Conservation (phyloP, 2,888 invertebrate genomes). For the Acleris laterana region DNA sequence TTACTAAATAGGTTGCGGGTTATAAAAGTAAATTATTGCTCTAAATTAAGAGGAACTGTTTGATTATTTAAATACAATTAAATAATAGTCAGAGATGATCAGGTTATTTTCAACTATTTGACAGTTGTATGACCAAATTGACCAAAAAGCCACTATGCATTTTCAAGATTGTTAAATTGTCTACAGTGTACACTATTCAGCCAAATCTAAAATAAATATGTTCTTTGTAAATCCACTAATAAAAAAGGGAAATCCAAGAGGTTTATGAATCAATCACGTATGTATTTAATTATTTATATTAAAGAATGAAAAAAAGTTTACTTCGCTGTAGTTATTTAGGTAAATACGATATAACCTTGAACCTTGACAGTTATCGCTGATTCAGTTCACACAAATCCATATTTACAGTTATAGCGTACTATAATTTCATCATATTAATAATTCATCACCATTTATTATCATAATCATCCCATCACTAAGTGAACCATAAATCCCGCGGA, state of each 20-base stretch:
- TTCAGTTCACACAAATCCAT: no score
- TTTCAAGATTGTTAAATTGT: no score
- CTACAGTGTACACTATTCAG: no score
- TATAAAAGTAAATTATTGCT: conserved; percentile 21
- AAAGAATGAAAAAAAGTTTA: no score
- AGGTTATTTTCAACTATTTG: conserved; percentile 37
- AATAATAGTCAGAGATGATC: conserved; percentile 30
- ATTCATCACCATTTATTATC: background rate
- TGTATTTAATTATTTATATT: background rate
- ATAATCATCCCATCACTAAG: conserved; percentile 26
- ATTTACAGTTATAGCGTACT: no score
- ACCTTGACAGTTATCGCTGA: no score
- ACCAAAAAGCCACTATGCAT: no score
- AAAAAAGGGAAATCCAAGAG: background rate
- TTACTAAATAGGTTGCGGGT: conserved; percentile 7
- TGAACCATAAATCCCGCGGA: conserved; percentile 65
- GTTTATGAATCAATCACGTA: background rate
- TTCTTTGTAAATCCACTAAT: background rate
- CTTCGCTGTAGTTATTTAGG: background rate
- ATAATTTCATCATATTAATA: background rate
- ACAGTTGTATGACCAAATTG: conserved; percentile 11
- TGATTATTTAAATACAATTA: conserved; percentile 29
- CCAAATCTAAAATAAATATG: no score
- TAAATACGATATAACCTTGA: background rate
- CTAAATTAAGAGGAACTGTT: conserved; percentile 21